A percentile compares a stretch with the other conserved stretches of the same genome.
Conservation (phyloP, 1,140 invertebrate species). For the Zaprionus camerounensis region DNA sequence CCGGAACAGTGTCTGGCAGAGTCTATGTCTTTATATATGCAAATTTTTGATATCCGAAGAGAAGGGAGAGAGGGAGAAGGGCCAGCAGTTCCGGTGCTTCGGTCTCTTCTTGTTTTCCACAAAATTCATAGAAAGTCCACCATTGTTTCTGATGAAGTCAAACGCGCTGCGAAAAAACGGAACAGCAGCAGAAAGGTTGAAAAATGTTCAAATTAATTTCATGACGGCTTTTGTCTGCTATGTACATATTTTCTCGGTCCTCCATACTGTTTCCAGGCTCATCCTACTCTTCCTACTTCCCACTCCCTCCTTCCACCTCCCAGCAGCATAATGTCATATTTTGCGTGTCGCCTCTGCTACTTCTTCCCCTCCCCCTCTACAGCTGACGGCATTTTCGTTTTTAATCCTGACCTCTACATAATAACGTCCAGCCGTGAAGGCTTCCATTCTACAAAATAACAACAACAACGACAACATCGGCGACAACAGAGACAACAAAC, state of each 20-base stretch:
- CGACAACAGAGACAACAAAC: slow-evolving; percentile 39
- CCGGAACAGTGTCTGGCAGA: slow-evolving; percentile 1
- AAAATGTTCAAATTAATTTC: slow-evolving; percentile 81
- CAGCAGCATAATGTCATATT: slow-evolving; percentile 54
- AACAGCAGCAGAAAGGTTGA: slow-evolving; percentile 43
- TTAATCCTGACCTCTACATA: slow-evolving; percentile 77
- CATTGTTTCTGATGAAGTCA: slow-evolving; percentile 72
- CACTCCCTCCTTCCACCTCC: slow-evolving; percentile 1
- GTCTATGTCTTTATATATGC: slow-evolving; percentile 38
- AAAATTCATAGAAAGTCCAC: slow-evolving; percentile 59
- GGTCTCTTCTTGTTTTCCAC: neutral
- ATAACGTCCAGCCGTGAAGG: slow-evolving; percentile 42
- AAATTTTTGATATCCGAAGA: slow-evolving; percentile 26
- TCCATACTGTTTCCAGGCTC: slow-evolving; percentile 1
- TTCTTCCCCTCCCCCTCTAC: neutral
- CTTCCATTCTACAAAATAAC: slow-evolving; percentile 27
- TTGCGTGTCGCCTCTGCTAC: slow-evolving; percentile 52
- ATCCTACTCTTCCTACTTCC: neutral
- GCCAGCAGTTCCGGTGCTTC: neutral
- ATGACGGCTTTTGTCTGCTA: slow-evolving; percentile 56
- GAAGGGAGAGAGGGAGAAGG: neutral
- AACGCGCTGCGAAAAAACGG: slow-evolving; percentile 47
- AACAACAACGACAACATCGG: slow-evolving; percentile 17
- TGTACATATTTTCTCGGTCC: slow-evolving; percentile 22
- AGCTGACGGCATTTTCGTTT: slow-evolving; percentile 41